Conservation (phyloP, 2,113 vertebrate species). For the Apus apus region DNA sequence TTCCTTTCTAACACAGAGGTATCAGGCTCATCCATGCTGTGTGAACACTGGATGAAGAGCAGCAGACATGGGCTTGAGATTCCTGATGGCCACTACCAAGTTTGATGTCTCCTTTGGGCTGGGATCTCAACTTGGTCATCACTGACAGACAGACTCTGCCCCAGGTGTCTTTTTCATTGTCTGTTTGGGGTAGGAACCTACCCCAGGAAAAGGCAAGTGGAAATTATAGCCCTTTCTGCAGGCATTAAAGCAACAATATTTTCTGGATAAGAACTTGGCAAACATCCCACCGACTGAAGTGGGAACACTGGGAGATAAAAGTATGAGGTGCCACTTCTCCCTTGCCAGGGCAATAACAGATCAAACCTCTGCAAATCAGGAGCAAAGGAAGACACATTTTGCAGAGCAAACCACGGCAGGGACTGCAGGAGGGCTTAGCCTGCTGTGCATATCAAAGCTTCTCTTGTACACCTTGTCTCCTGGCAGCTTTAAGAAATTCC, state of each 20-base stretch:
- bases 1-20: background rate
- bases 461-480: background rate
- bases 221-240: background rate
- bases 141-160: background rate
- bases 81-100: background rate
- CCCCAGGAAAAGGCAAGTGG: background rate
- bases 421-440: conserved; percentile 38
- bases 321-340: background rate
- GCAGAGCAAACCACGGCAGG: background rate
- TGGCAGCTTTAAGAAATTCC: conserved; percentile 42
- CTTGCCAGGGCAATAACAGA: background rate
- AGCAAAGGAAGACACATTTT: background rate
- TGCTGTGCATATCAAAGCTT: conserved; percentile 52
- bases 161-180: background rate
- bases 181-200: background rate
- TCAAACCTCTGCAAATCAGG: background rate
- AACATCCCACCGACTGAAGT: background rate
- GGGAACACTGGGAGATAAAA: background rate
- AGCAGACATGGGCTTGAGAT: background rate
- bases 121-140: background rate
- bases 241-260: background rate
- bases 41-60: background rate
- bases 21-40: no score
- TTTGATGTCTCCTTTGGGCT: background rate
- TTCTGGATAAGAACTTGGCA: background rate